phyloP scores from a whole-genome alignment of 2,797 vertebrate species.

The Hoplostethus mediterraneus region DNA sequence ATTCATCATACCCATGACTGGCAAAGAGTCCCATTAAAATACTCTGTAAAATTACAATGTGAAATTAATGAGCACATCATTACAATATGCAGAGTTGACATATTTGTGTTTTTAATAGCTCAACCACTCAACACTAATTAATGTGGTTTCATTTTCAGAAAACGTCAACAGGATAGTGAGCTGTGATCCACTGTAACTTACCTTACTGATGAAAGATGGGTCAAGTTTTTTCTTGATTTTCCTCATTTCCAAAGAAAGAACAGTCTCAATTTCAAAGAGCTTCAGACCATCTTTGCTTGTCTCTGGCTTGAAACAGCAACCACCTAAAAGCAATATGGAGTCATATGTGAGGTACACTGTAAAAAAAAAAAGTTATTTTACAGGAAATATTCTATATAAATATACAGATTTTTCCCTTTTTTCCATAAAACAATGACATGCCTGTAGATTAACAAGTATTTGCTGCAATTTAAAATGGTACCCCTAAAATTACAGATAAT shows the following conservation, averaged over 20 bases:
- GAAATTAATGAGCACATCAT: not conserved
- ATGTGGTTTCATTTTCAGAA: not conserved
- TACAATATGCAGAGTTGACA: not conserved
- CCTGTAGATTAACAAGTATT: too few relatives aligned
- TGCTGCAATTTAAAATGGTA: too few relatives aligned
- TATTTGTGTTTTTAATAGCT: too few relatives aligned
- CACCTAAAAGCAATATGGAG: constrained; percentile 55
- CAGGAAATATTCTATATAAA: too few relatives aligned
- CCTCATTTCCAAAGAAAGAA: constrained; percentile 75
- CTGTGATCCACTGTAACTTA: constrained; percentile 1
- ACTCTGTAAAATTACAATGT: constrained; percentile 37
- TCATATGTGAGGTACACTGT: too few relatives aligned
- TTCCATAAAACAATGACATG: too few relatives aligned
- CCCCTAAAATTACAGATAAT: too few relatives aligned
- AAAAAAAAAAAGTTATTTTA: too few relatives aligned
- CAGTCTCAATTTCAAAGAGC: constrained; percentile 79
- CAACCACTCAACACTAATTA: too few relatives aligned
- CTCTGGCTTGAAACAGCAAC: constrained; percentile 79
- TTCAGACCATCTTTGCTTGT: constrained; percentile 70
- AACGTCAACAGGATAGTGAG: not conserved
- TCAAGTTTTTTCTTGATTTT: constrained; percentile 65
- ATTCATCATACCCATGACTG: constrained; percentile 56
- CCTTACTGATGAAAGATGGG: constrained; percentile 52
- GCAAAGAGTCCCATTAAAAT: constrained; percentile 40
- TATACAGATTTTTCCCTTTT: too few relatives aligned